Conservation (phyloP, 2,113 vertebrate species). For the Meriones unguiculatus region DNA sequence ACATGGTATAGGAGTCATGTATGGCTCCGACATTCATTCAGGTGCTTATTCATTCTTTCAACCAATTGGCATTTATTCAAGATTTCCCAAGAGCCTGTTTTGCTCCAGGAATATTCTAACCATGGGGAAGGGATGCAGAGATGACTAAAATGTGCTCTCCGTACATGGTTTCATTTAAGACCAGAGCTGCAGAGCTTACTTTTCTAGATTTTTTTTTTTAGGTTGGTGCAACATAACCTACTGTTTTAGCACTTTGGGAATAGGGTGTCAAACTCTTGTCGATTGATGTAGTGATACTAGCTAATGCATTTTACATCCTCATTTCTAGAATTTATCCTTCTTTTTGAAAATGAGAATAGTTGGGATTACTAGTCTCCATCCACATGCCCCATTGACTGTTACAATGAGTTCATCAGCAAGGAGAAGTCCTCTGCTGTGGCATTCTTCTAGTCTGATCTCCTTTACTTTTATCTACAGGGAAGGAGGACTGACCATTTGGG, state of each 20-base stretch:
- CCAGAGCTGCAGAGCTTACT: background rate
- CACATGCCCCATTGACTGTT: background rate
- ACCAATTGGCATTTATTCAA: background rate
- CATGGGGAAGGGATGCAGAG: slow-evolving; percentile 7
- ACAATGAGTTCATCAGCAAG: slow-evolving; percentile 31
- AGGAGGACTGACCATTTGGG: background rate
- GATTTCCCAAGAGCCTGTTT: slow-evolving; percentile 47
- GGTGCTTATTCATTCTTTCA: slow-evolving; percentile 53
- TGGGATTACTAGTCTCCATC: slow-evolving; percentile 49
- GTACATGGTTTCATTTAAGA: slow-evolving; percentile 19
- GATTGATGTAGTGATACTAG: background rate
- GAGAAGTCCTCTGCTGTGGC: background rate
- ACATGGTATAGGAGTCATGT: background rate
- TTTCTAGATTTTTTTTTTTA: slow-evolving; percentile 30
- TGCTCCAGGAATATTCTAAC: slow-evolving; percentile 32
- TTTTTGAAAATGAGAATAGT: slow-evolving; percentile 45
- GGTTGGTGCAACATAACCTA: slow-evolving; percentile 16
- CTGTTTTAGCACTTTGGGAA: slow-evolving; percentile 37
- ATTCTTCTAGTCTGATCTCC: background rate
- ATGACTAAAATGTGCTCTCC: slow-evolving; percentile 43
- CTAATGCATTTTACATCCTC: slow-evolving; percentile 18
- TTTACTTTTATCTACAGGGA: slow-evolving; percentile 1
- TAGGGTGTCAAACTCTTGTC: background rate
- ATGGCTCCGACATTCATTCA: slow-evolving; percentile 36
- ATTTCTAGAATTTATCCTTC: slow-evolving; percentile 31